Evolutionary conservation across 2,797 vertebrate genomes (phyloP), one percentile per base, ranked within the genome.

Genomic region (Myotis pilosus): DNA sequence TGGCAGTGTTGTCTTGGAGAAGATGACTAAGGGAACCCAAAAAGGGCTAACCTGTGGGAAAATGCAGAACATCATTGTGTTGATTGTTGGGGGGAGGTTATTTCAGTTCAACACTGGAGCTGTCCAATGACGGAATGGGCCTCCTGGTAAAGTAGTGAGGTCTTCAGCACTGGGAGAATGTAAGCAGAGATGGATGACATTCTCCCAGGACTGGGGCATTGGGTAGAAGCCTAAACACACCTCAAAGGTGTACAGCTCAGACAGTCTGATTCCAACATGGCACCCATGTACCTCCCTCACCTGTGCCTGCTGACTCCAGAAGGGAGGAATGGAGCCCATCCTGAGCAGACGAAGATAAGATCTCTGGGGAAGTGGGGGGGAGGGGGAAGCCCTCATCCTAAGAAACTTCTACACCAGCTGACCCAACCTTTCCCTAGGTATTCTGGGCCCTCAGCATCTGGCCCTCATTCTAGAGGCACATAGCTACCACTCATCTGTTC

Each of bases 301-400:
- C 16, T 22, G 4, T 3, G 38, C 38, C 8, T 3, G 23, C 6
- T n/a, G 44, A 47, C 30, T 81, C 47, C 33, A 15, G 20, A 64
- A 86, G 66, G 76, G 66, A 92, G 20, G 41, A 36, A 38, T 20
- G 23, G 64, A 87, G 22, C 36, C 36, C 47, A 55, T 30, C 23
- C 11, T 28, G 60, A 62, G 17, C 66, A 66, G 64, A 55, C 2
- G 23, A n/a, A 44, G 28, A 44, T 60, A 30, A 60, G 53, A 38
- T 11, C 33, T 19, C 16, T n/a, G 16, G 0, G 33, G 4, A 12
- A 15, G 44, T 11, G 0, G 3, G 44, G 44, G 11, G 44, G 44
- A 0, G 25, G 25, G 30, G 4, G 5, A 4, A 15, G 49, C 15
- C 6, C 22, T 38, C 8, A 19, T 11, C 55, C 49, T 22, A 0